Conservation (phyloP, 1,140 invertebrate species). For the Ruditapes philippinarum region DNA sequence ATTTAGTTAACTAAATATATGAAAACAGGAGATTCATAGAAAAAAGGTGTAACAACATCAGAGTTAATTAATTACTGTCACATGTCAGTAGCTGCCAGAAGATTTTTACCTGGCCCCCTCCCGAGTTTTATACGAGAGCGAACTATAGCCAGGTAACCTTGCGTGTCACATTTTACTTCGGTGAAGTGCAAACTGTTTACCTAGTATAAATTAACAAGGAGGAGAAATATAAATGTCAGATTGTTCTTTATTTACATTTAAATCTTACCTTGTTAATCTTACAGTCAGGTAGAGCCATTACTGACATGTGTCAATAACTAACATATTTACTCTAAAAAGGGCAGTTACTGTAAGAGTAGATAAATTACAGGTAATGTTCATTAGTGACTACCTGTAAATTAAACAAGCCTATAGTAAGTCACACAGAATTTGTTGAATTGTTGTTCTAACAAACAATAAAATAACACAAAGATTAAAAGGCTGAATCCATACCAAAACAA, state of each 20-base stretch:
- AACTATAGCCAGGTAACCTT: background rate
- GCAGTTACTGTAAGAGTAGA: too few relatives aligned
- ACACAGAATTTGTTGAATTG: too few relatives aligned
- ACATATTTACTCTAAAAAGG: conserved; percentile 14
- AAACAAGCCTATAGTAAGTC: too few relatives aligned
- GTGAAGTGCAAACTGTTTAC: conserved; percentile 12
- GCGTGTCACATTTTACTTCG: background rate
- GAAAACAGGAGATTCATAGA: background rate
- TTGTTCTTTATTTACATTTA: conserved; percentile 32
- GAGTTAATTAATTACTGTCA: conserved; percentile 33
- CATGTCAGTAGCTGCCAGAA: conserved; percentile 9
- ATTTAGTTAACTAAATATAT: too few relatives aligned
- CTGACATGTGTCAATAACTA: conserved; percentile 25
- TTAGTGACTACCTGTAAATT: too few relatives aligned
- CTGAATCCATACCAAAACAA: too few relatives aligned
- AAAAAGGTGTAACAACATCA: background rate
- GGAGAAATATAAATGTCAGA: conserved; percentile 30
- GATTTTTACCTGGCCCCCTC: conserved; percentile 41
- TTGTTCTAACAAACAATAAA: too few relatives aligned
- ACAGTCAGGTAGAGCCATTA: background rate
- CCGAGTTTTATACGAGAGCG: background rate
- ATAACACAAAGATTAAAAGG: too few relatives aligned
- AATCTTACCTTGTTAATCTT: background rate
- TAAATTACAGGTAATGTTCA: too few relatives aligned
- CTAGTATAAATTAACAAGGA: background rate